Base-by-base conservation (phyloP, 2,113 vertebrate genomes). In the Alaudala cheleensis region DNA sequence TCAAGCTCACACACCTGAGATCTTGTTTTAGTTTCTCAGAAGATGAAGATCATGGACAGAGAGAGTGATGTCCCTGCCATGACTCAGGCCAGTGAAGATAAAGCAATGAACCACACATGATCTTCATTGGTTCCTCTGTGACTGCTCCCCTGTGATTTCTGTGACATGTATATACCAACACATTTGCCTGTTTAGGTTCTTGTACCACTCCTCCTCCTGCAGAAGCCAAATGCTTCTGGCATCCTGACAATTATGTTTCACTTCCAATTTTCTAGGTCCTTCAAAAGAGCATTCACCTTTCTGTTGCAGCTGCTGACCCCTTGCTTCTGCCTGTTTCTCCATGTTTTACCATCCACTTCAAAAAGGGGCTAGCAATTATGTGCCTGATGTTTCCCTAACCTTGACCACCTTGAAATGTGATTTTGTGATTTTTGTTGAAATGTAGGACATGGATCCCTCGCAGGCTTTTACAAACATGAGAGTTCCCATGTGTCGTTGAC, bases 401-500 rank as follows among this genome's bases (percentile, higher is more conserved):
- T 86, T 95, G 93, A 90, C 92, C 89, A 95, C 83, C 96, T 95
- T 95, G 87, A 95, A 97, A 95, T 74, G 80, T 73, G 85, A 93
- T 96, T 96, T 96, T 73, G 37, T 93, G 87, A 84, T 93, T 62
- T 97, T 92, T 93, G 67, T 86, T 93, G 78, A 94, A 97, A 97
- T 97, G 86, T 92, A 95, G 81, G 92, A 88, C 90, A 86, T 86
- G 67, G 86, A 88, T 95, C 70, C 94, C 93, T 97, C 67, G 72
- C 83, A 96, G 90, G 81, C 83, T 83, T 95, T 97, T 96, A 53
- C 64, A 94, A 93, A 90, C 74, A 94, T 79, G 77, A 73, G 84
- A 76, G 81, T 91, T 96, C 92, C 89, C 87, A 90, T 90, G 85
- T 85, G 92, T 90, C 89, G 0, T 65, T 85, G 95, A 94, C 92